Conservation (phyloP, 2,797 vertebrate species). For the Liparis tanakae region DNA sequence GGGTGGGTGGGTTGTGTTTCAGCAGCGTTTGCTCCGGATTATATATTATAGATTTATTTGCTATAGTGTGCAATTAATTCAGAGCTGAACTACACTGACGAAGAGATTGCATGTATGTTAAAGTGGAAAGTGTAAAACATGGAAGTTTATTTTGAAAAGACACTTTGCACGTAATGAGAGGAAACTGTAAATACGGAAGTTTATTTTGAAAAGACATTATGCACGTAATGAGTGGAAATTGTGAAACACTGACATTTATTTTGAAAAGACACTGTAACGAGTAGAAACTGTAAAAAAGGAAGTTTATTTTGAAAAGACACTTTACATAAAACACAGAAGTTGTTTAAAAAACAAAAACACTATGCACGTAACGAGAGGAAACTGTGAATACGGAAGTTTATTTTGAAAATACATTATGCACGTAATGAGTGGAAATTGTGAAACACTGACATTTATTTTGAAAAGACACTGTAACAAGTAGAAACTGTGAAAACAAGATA, state of each 20-base stretch:
- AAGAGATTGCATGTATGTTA: neutral
- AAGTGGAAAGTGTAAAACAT: neutral
- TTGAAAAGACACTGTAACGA: neutral
- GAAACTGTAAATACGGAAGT: neutral
- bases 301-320: neutral
- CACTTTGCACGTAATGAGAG: neutral
- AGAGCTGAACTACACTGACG: neutral
- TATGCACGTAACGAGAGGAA: neutral
- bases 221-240: neutral
- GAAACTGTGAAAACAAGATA: too few relatives aligned
- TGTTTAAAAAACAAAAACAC: neutral
- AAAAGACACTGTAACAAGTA: too few relatives aligned
- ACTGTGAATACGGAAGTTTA: neutral
- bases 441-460: too few relatives aligned
- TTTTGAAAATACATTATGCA: neutral
- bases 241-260: neutral
- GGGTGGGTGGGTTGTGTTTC: neutral
- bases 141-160: neutral
- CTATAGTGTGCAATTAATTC: neutral
- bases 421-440: neutral
- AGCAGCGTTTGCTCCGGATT: conserved; percentile 3
- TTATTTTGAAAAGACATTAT: conserved; percentile 1
- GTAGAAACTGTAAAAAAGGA: neutral
- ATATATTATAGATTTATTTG: neutral
- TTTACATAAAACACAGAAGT: neutral